Evolutionary conservation across 2,797 vertebrate genomes (phyloP).

Genomic region (Scarus forsteni): DNA sequence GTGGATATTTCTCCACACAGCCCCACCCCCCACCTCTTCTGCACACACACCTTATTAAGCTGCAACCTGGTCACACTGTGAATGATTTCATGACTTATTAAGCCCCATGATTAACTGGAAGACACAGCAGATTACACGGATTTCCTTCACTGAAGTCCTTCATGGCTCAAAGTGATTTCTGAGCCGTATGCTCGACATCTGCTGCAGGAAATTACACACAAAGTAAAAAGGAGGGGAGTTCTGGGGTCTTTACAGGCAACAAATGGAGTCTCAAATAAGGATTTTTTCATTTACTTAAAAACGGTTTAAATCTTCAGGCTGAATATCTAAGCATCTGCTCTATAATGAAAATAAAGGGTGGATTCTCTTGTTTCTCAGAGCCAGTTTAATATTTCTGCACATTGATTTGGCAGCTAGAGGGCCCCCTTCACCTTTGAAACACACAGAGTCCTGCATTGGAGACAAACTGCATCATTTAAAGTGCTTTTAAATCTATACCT

Average conservation of each 20-base stretch:
- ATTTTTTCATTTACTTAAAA: neutral
- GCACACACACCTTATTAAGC: conserved; percentile 34
- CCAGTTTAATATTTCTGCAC: conserved; percentile 1
- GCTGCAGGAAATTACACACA: conserved; percentile 51
- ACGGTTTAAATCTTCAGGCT: conserved; percentile 9
- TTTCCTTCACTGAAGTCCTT: conserved; percentile 69
- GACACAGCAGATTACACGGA: conserved; percentile 61
- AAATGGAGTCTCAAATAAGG: conserved; percentile 1
- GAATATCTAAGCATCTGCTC: neutral
- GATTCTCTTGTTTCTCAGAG: neutral
- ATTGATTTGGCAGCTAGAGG: conserved; percentile 60
- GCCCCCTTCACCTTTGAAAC: conserved; percentile 66
- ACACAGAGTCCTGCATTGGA: conserved; percentile 23
- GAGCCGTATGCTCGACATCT: conserved; percentile 50
- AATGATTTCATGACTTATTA: conserved; percentile 72
- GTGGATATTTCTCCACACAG: too few relatives aligned
- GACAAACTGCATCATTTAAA: conserved; percentile 29
- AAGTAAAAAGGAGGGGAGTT: conserved; percentile 21
- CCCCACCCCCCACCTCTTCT: conserved; percentile 2
- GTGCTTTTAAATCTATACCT: neutral
- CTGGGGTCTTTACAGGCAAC: conserved; percentile 4
- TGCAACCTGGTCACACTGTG: conserved; percentile 45
- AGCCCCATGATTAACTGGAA: conserved; percentile 59
- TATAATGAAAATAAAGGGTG: too few relatives aligned
- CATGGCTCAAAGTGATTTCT: conserved; percentile 64